These are phyloP conservation scores for Muntiacus reevesi DNA, from an alignment of 2,113 vertebrate species.

Conservation along the genomic window DNA sequence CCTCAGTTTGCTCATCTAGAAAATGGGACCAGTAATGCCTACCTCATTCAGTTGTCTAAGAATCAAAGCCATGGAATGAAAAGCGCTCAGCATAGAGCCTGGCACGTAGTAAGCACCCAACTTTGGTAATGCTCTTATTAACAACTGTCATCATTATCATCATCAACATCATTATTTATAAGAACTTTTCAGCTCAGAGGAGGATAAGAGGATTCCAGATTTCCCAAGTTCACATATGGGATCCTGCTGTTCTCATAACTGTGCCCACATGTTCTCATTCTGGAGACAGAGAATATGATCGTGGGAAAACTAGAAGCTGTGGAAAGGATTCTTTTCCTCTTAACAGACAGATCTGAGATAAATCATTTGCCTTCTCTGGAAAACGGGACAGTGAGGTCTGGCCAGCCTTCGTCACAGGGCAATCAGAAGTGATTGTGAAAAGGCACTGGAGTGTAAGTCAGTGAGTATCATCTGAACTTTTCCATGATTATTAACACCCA, in stretches of 20 bases:
- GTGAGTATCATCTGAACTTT: background rate
- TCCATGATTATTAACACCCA: background rate
- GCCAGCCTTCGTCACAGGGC: background rate
- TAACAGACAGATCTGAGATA: background rate
- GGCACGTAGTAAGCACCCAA: accelerated
- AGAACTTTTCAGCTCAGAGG: background rate
- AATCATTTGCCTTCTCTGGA: background rate
- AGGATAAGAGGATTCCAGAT: too few relatives aligned
- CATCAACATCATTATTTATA: accelerated
- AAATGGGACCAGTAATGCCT: background rate
- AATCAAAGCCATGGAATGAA: background rate
- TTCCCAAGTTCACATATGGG: background rate
- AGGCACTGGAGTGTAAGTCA: background rate
- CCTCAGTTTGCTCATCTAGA: background rate
- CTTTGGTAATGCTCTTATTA: background rate
- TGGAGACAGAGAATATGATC: background rate
- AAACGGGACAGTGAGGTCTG: background rate
- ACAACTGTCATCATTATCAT: accelerated
- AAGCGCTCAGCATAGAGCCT: background rate
- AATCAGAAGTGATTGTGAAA: background rate
- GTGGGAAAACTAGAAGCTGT: background rate
- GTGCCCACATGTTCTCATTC: background rate
- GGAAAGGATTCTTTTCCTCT: background rate
- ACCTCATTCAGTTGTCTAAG: background rate
- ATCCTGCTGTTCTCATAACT: background rate